Evolutionary conservation across 2,888 invertebrate genomes (phyloP).

Genomic region (Sinelater perroti): DNA sequence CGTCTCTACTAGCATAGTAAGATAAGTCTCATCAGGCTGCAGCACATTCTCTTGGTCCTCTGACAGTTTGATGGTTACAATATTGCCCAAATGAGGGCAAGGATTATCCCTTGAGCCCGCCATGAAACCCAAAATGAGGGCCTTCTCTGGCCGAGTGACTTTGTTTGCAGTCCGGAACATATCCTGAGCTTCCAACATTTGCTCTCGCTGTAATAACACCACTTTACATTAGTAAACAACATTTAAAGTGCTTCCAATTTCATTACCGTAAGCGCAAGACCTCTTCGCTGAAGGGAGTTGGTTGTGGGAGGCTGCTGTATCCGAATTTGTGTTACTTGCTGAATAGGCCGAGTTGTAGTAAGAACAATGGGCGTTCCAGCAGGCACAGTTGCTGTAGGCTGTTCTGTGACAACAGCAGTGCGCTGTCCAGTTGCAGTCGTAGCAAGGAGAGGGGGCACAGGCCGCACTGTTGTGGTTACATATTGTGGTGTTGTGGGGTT

Average conservation of each 20-base stretch:
- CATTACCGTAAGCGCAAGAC: slow-evolving; percentile 74
- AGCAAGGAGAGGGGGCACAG: slow-evolving; percentile 56
- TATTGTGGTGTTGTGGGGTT: slow-evolving; percentile 46
- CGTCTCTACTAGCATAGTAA: slow-evolving; percentile 86
- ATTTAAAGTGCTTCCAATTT: too few relatives aligned
- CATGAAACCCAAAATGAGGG: slow-evolving; percentile 97
- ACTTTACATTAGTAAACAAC: neutral
- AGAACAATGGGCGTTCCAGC: slow-evolving; percentile 66
- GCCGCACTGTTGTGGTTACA: slow-evolving; percentile 50
- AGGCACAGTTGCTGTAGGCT: slow-evolving; percentile 45
- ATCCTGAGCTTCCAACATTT: slow-evolving; percentile 96
- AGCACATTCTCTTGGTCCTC: slow-evolving; percentile 90
- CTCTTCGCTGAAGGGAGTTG: slow-evolving; percentile 68
- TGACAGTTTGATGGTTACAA: slow-evolving; percentile 94
- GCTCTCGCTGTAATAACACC: slow-evolving; percentile 78
- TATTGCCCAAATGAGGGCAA: slow-evolving; percentile 95
- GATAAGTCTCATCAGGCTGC: slow-evolving; percentile 83
- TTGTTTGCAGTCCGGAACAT: slow-evolving; percentile 97
- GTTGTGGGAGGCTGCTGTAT: slow-evolving; percentile 64
- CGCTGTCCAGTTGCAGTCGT: slow-evolving; percentile 52
- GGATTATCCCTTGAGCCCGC: slow-evolving; percentile 98
- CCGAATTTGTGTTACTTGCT: slow-evolving; percentile 65
- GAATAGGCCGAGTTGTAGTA: slow-evolving; percentile 61
- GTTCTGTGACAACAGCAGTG: slow-evolving; percentile 52
- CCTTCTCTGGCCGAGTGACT: slow-evolving; percentile 95